These are phyloP conservation scores for Perca fluviatilis DNA, from an alignment of 2,113 vertebrate species.

Conservation along the genomic window DNA sequence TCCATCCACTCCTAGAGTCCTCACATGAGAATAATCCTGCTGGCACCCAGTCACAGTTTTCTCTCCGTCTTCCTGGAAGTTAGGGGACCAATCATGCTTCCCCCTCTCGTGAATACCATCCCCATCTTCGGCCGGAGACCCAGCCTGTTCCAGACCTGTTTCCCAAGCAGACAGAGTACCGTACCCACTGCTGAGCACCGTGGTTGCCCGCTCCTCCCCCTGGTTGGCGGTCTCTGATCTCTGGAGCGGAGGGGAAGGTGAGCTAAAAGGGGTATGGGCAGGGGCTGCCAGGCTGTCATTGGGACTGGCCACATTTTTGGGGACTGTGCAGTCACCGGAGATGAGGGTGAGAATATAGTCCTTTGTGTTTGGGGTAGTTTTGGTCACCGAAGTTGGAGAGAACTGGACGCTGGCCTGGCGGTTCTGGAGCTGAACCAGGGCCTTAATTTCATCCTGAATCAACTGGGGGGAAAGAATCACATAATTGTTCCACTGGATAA, in stretches of 20 bases:
- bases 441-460: slow-evolving; percentile 96
- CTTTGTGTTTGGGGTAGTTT: slow-evolving; percentile 66
- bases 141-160: slow-evolving; percentile 50
- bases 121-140: slow-evolving; percentile 30
- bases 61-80: slow-evolving; percentile 51
- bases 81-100: slow-evolving; percentile 45
- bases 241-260: slow-evolving; percentile 69
- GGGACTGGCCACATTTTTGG: slow-evolving; percentile 41
- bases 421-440: slow-evolving; percentile 89
- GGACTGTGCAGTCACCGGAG: slow-evolving; percentile 26
- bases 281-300: slow-evolving; percentile 57
- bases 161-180: slow-evolving; percentile 87
- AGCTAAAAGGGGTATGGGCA: slow-evolving; percentile 72
- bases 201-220: slow-evolving; percentile 72
- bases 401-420: slow-evolving; percentile 67
- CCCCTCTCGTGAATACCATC: slow-evolving; percentile 16
- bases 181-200: slow-evolving; percentile 89
- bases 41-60: slow-evolving; percentile 21
- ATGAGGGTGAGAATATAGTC: slow-evolving; percentile 46
- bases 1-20: slow-evolving; percentile 5
- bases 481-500: background rate
- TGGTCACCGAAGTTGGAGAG: slow-evolving; percentile 55
- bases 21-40: slow-evolving; percentile 38
- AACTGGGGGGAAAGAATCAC: slow-evolving; percentile 77
- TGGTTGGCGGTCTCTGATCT: slow-evolving; percentile 65